phyloP scores from a whole-genome alignment of 1,140 invertebrate species.

The Papilio glaucus region DNA sequence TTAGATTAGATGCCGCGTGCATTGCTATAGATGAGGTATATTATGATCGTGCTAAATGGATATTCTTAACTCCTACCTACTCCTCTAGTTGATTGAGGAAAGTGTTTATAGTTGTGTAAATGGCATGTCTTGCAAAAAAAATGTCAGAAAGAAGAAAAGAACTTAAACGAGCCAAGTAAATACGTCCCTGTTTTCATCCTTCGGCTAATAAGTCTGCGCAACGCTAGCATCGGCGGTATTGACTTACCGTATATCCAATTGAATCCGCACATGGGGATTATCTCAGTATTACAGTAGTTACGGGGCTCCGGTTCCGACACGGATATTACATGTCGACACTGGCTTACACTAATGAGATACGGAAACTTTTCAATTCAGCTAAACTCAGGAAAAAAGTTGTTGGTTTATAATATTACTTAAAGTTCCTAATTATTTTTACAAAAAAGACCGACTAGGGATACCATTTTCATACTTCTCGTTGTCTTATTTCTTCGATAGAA shows the following conservation, averaged over 20 bases:
- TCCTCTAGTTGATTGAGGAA: too few species aligned
- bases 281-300: conserved; percentile 28
- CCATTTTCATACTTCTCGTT: too few species aligned
- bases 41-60: too few species aligned
- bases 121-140: not conserved
- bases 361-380: not conserved
- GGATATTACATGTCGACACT: conserved; percentile 27
- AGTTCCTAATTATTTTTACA: too few species aligned
- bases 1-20: too few species aligned
- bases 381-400: not conserved
- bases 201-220: not conserved
- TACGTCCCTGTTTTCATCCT: not conserved
- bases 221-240: conserved; percentile 5
- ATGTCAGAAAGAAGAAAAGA: not conserved
- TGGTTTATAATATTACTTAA: not conserved
- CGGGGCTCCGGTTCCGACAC: conserved; percentile 8
- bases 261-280: conserved; percentile 17
- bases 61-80: too few species aligned
- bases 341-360: conserved; percentile 30
- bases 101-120: too few species aligned
- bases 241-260: conserved; percentile 27
- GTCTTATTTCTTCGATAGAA: too few species aligned
- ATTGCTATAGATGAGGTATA: too few species aligned
- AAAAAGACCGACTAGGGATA: too few species aligned
- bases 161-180: not conserved